Evolutionary conservation across 2,888 invertebrate genomes (phyloP).

Genomic region (Pachliopta kotzebuea): DNA sequence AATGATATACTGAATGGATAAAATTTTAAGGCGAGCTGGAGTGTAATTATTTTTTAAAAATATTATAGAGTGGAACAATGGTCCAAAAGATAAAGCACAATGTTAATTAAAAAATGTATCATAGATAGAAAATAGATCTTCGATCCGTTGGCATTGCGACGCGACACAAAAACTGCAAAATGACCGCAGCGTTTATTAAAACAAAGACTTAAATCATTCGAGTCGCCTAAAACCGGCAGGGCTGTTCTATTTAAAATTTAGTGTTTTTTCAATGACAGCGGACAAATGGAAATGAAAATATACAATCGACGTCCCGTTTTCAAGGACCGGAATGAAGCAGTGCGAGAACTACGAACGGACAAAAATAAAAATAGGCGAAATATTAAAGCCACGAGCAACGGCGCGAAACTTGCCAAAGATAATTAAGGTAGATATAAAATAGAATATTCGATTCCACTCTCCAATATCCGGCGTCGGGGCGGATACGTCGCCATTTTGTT

Average conservation of each 20-base stretch:
- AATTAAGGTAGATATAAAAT: constrained; percentile 74
- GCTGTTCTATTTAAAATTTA: background rate
- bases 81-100: no score
- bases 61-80: no score
- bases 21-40: no score
- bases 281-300: constrained; percentile 15
- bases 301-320: background rate
- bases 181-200: background rate
- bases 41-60: no score
- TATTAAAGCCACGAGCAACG: constrained; percentile 45
- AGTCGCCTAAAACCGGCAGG: background rate
- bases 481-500: constrained; percentile 57
- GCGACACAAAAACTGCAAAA: background rate
- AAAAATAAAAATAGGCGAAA: constrained; percentile 29
- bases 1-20: no score
- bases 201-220: background rate
- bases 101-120: no score
- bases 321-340: constrained; percentile 16
- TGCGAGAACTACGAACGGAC: constrained; percentile 9
- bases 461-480: constrained; percentile 61
- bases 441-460: constrained; percentile 63
- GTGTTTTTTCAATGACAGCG: background rate
- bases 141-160: background rate
- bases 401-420: constrained; percentile 59
- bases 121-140: background rate